Base-by-base conservation (phyloP, 2,888 invertebrate species). In the Parnassius mnemosyne region DNA sequence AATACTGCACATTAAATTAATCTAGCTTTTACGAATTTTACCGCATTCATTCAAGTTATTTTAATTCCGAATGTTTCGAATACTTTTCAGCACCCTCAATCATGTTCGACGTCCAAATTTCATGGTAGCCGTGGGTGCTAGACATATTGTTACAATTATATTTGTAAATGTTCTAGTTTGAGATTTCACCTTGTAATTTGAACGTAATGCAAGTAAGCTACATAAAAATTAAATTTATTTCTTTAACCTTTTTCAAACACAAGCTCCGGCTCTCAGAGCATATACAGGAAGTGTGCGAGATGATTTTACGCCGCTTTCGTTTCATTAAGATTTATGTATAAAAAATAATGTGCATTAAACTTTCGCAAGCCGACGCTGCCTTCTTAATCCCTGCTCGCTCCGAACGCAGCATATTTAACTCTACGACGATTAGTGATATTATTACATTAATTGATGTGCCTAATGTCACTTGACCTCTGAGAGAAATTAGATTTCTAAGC, bases 321-420 rank as follows among this genome's bases (percentile, higher is more conserved):
- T 74, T 76, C 73, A 77, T 77, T 77, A 73, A 70, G 68, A 72
- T 75, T 76, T 74, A 75, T 72, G 71, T 73, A 71, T 75, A 71
- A 76, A 76, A 78, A 77, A 77, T 75, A 77, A 72, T 70, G 69
- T 72, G 74, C 73, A 71, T 70, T 71, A 70, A 34, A 74, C 72
- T 74, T 76, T 69, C 54, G 64, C 69, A 70, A 72, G 74, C 71
- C 71, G 71, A 65, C 63, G 68, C 69, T 68, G 69, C 68, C 67
- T 69, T 64, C 63, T 61, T 67, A 71, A 69, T 68, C 69, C 69
- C 61, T 49, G 43, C 44, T 50, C 50, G n/a, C 51, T 46, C 16
- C n/a, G 47, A 41, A 25, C 20, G 56, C 46, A 51, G 47, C 46
- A 20, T 42, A 12, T 57, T 68, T 63, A 41, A 56, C 64, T 60